Evolutionary conservation across 1,140 invertebrate species (phyloP).

Genomic region (Paralvinella palmiformis): DNA sequence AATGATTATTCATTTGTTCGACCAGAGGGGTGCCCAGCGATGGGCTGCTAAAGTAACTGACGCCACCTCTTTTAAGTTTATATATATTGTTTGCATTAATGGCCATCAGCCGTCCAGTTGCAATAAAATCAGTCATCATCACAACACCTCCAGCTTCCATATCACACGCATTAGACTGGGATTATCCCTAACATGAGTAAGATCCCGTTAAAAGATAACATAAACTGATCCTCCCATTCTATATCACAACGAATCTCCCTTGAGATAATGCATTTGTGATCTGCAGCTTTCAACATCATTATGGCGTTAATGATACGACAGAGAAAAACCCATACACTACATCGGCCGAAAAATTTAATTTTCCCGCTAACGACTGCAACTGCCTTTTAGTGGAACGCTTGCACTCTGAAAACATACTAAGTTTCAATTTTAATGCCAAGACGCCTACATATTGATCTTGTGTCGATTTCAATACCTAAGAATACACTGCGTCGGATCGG

Average conservation of each 20-base stretch:
- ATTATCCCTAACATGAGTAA: constrained; percentile 7
- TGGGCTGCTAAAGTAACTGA: too few species aligned
- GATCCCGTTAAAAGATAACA: constrained; percentile 8
- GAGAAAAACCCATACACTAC: constrained; percentile 6
- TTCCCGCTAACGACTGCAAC: constrained; percentile 15
- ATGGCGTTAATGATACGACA: neutral
- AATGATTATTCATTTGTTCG: too few species aligned
- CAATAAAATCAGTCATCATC: neutral
- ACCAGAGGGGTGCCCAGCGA: too few species aligned
- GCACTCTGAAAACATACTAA: constrained; percentile 4
- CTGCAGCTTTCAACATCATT: too few species aligned
- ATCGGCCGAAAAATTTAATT: constrained; percentile 14
- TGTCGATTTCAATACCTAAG: constrained; percentile 2
- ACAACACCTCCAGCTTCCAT: neutral
- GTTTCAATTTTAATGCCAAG: neutral
- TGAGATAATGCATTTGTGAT: neutral
- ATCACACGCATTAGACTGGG: constrained; percentile 4
- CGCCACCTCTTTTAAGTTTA: too few species aligned
- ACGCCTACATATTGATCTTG: neutral
- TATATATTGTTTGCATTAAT: too few species aligned
- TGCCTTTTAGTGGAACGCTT: constrained; percentile 15
- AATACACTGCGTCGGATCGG: neutral
- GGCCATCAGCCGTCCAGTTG: too few species aligned
- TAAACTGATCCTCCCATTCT: constrained; percentile 6
- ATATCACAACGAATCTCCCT: constrained; percentile 1